Conservation (phyloP, 2,113 vertebrate species). For the Brachypteracias leptosomus region DNA sequence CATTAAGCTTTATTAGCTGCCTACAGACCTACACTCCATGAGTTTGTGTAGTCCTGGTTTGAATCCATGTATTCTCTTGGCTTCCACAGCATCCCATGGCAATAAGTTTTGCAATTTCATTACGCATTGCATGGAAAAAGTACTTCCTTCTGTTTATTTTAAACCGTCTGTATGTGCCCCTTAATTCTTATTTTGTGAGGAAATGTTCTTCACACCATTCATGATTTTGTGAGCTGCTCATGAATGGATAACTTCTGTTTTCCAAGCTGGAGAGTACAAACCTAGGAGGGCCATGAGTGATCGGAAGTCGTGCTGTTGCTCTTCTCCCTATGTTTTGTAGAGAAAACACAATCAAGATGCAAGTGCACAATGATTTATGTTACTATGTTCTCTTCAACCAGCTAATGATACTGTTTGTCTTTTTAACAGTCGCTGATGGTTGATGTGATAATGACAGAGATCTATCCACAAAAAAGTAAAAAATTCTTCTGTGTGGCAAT, state of each 20-base stretch:
- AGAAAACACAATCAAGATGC: background rate
- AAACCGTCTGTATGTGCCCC: background rate
- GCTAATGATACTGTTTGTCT: background rate
- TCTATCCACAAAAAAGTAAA: background rate
- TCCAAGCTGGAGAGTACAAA: background rate
- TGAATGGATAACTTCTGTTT: background rate
- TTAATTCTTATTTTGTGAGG: background rate
- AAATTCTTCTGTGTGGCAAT: background rate
- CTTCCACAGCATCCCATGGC: background rate
- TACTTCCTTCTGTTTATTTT: constrained; percentile 30
- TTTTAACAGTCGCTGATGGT: background rate
- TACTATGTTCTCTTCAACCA: background rate
- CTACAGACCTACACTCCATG: background rate
- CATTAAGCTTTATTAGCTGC: background rate
- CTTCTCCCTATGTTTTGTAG: background rate
- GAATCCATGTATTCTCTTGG: background rate
- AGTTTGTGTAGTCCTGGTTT: background rate
- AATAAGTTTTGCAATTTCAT: background rate
- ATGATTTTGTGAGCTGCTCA: background rate
- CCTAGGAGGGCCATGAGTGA: background rate
- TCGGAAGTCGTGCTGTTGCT: background rate
- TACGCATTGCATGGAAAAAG: background rate
- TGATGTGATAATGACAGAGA: background rate
- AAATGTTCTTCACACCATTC: background rate
- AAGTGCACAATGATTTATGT: background rate